A percentile compares a stretch with the other conserved stretches of the same genome.
These are phyloP conservation scores for Idaea biselata DNA, from an alignment of 2,888 invertebrate genomes.

Conservation along the genomic window DNA sequence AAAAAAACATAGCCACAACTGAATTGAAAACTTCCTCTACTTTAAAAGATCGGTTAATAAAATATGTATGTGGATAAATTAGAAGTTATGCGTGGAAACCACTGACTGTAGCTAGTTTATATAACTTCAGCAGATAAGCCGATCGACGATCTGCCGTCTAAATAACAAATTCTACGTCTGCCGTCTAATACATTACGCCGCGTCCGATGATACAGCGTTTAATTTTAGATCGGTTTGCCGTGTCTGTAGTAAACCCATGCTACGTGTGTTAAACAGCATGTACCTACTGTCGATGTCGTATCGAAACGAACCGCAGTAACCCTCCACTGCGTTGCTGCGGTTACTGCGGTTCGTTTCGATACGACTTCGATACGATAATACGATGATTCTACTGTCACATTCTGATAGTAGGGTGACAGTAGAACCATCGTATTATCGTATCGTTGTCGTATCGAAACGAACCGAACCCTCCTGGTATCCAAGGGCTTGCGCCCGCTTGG, in stretches of 20 bases:
- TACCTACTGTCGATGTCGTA: not conserved
- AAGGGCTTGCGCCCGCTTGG: too few relatives aligned
- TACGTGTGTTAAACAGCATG: not conserved
- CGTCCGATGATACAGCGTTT: not conserved
- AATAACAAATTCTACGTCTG: not conserved
- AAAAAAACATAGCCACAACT: too few relatives aligned
- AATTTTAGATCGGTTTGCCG: not conserved
- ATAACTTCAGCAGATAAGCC: not conserved
- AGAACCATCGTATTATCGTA: too few relatives aligned
- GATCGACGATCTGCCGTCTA: not conserved
- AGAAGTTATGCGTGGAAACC: not conserved
- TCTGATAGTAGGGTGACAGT: too few relatives aligned
- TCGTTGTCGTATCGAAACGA: too few relatives aligned
- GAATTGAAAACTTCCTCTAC: not conserved
- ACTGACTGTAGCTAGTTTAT: not conserved
- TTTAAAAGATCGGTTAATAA: not conserved
- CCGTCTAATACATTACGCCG: not conserved
- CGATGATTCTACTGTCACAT: too few relatives aligned
- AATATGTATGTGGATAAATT: not conserved
- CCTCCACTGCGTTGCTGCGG: too few relatives aligned
- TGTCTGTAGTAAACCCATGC: not conserved
- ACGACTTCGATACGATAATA: too few relatives aligned
- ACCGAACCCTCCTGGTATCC: too few relatives aligned
- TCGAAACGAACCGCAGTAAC: too few relatives aligned
- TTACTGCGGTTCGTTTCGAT: too few relatives aligned